phyloP scores from a whole-genome alignment of 2,797 vertebrate genomes.

The Tenualosa ilisha region DNA sequence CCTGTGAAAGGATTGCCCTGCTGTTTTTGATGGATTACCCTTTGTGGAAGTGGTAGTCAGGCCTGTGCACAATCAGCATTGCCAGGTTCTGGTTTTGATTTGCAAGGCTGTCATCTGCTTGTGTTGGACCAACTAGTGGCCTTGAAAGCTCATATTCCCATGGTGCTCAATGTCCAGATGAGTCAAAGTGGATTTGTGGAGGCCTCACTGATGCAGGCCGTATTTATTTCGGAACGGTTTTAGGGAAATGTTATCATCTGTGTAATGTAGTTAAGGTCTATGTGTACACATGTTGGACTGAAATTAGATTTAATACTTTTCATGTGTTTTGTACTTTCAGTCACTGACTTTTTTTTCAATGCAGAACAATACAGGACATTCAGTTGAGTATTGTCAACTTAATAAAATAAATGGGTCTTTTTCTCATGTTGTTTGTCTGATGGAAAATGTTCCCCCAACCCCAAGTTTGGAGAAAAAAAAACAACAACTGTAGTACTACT shows the following conservation, averaged over 20 bases:
- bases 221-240: neutral
- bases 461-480: too few species aligned
- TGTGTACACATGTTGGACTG: neutral
- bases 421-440: neutral
- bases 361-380: neutral
- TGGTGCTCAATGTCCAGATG: neutral
- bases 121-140: conserved; percentile 1
- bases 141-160: neutral
- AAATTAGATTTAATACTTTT: neutral
- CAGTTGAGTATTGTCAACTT: neutral
- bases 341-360: neutral
- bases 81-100: neutral
- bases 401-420: neutral
- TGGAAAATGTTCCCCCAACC: too few species aligned
- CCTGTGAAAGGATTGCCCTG: neutral
- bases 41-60: conserved; percentile 15
- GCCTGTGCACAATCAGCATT: conserved; percentile 9
- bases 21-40: neutral
- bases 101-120: neutral
- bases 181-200: neutral
- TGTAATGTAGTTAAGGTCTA: conserved; percentile 13
- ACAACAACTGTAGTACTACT: too few species aligned
- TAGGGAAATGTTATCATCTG: neutral
- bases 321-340: neutral
- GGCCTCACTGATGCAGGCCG: neutral